phyloP scores from a whole-genome alignment of 2,797 vertebrate species.

The Etheostoma perlongum region DNA sequence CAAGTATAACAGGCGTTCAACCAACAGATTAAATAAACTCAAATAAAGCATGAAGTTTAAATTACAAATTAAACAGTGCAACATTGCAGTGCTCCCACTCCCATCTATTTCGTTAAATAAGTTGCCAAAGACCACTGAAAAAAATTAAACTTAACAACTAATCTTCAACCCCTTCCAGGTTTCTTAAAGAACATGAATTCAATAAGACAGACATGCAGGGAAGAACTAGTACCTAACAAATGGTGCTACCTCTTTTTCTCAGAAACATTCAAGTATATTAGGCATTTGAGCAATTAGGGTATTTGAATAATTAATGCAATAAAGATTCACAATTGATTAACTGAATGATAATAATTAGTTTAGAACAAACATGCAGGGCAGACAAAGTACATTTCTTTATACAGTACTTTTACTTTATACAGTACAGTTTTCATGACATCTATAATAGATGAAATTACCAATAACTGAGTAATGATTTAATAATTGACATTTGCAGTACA shows the following conservation, averaged over 20 bases:
- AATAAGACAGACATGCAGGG: neutral
- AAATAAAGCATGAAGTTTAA: neutral
- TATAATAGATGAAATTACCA: neutral
- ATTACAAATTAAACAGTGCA: neutral
- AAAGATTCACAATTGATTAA: neutral
- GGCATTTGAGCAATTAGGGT: neutral
- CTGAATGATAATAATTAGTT: neutral
- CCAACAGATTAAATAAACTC: no score
- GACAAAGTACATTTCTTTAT: neutral
- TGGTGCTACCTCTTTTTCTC: neutral
- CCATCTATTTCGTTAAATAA: neutral
- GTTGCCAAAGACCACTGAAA: neutral
- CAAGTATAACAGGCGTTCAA: neutral
- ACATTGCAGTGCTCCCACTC: neutral
- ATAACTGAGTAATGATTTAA: neutral
- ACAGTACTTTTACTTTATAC: neutral
- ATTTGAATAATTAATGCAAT: neutral
- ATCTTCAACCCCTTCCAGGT: neutral
- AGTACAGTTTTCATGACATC: neutral
- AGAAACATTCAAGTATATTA: neutral
- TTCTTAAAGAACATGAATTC: neutral
- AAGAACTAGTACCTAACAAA: neutral
- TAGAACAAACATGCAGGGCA: neutral
- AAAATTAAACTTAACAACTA: neutral
- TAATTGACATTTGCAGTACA: neutral